Evolutionary conservation across 2,888 invertebrate species (phyloP).

Genomic region (Charanyca ferruginea): DNA sequence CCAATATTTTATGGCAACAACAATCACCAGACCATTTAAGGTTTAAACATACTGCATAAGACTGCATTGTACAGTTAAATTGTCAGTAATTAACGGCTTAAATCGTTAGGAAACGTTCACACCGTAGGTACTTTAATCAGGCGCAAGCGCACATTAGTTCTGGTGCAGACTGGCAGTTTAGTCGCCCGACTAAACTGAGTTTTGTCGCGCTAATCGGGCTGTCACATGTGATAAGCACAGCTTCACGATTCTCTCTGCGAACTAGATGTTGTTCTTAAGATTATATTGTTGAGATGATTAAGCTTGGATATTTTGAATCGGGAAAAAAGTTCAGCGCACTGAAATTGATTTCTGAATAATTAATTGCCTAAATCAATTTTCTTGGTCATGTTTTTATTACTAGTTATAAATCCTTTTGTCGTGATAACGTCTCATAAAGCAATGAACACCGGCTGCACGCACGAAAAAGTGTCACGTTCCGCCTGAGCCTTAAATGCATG

Average conservation of each 20-base stretch:
- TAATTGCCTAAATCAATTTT: neutral
- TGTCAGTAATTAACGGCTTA: slow-evolving; percentile 23
- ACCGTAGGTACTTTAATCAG: slow-evolving; percentile 37
- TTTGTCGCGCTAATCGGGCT: slow-evolving; percentile 32
- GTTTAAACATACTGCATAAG: slow-evolving; percentile 15
- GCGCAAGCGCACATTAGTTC: slow-evolving; percentile 22
- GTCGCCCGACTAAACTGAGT: slow-evolving; percentile 44
- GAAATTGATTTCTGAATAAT: neutral
- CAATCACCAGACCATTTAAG: slow-evolving; percentile 29
- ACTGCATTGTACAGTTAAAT: slow-evolving; percentile 12
- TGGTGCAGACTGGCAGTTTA: slow-evolving; percentile 23
- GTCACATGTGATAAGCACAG: slow-evolving; percentile 2
- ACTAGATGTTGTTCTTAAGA: slow-evolving; percentile 9
- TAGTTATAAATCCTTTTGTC: no score
- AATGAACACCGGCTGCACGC: no score
- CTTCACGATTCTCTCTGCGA: slow-evolving; percentile 16
- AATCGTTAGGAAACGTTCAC: slow-evolving; percentile 42
- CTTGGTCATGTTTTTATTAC: no score
- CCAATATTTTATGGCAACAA: slow-evolving; percentile 1
- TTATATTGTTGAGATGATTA: slow-evolving; percentile 4
- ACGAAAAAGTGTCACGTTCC: no score
- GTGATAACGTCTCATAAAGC: no score
- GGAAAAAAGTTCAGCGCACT: neutral
- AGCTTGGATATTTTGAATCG: neutral
- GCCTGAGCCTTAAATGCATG: no score